phyloP scores from a whole-genome alignment of 2,888 invertebrate species.

The Griposia aprilina region DNA sequence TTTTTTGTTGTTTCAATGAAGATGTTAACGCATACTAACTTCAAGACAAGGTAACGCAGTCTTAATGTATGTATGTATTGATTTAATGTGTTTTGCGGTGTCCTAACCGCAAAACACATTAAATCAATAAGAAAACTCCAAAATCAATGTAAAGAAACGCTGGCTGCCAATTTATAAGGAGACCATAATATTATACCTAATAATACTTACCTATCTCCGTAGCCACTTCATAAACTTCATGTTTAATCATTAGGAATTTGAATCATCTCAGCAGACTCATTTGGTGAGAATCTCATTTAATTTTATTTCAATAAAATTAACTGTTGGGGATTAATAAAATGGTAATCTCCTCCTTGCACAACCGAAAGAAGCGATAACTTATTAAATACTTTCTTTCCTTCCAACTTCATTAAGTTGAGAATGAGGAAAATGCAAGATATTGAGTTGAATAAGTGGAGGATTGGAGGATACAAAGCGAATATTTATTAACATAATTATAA shows the following conservation, averaged over 20 bases:
- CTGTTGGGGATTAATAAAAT: slow-evolving; percentile 82
- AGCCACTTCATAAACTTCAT: slow-evolving; percentile 35
- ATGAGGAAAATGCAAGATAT: slow-evolving; percentile 34
- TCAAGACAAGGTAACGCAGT: background rate
- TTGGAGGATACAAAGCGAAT: background rate
- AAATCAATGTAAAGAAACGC: background rate
- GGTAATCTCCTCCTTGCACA: slow-evolving; percentile 74
- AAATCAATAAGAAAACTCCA: background rate
- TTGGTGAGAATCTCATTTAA: slow-evolving; percentile 68
- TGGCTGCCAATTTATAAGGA: background rate
- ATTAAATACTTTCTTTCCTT: slow-evolving; percentile 59
- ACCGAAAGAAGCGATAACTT: slow-evolving; percentile 58
- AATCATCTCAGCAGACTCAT: slow-evolving; percentile 48
- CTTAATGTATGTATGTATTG: too few relatives aligned
- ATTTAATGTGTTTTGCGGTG: too few relatives aligned
- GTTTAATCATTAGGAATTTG: slow-evolving; percentile 61
- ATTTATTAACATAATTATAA: too few relatives aligned
- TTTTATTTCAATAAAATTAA: slow-evolving; percentile 83
- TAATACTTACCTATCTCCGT: slow-evolving; percentile 6
- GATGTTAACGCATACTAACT: background rate
- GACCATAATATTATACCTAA: slow-evolving; percentile 2
- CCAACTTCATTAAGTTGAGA: slow-evolving; percentile 34
- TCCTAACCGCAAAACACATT: background rate
- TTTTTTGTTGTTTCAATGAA: too few relatives aligned
- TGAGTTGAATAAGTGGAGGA: slow-evolving; percentile 6